These are phyloP conservation scores for Aplochiton taeniatus DNA, from an alignment of 2,797 vertebrate species.

Conservation along the genomic window DNA sequence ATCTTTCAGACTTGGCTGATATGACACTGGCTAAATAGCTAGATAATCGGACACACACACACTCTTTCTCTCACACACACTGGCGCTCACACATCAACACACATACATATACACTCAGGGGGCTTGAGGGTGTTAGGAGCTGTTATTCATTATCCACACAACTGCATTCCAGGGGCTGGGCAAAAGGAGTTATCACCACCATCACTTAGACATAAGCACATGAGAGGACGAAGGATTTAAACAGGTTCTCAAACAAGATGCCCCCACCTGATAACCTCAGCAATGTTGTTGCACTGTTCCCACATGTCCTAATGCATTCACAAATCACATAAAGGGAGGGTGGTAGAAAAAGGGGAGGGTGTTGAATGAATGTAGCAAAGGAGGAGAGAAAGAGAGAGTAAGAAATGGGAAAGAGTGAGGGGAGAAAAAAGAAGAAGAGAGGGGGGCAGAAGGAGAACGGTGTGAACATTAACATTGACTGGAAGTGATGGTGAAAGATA, in stretches of 20 bases:
- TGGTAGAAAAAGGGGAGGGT: neutral
- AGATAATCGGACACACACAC: neutral
- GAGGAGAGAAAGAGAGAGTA: neutral
- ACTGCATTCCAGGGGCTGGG: constrained; percentile 72
- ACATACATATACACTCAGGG: constrained; percentile 39
- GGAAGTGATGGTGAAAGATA: constrained; percentile 70
- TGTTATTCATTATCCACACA: constrained; percentile 80
- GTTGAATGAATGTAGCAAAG: neutral
- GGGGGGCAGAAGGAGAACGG: constrained; percentile 42
- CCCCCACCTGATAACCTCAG: constrained; percentile 76
- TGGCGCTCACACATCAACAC: neutral
- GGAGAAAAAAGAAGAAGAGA: constrained; percentile 8
- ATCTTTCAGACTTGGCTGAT: too few species aligned
- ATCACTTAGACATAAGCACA: constrained; percentile 67
- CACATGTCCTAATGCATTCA: constrained; percentile 73
- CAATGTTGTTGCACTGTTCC: constrained; percentile 66
- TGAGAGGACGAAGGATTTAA: constrained; percentile 65
- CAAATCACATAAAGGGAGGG: constrained; percentile 46
- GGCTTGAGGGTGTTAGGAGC: constrained; percentile 67
- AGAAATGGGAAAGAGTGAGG: constrained; percentile 18
- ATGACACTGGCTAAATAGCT: too few species aligned
- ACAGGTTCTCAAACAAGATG: constrained; percentile 78
- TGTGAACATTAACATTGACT: constrained; percentile 75
- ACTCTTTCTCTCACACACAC: neutral
- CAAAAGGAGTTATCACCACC: constrained; percentile 75